These are phyloP conservation scores for Spermophilus dauricus DNA, from an alignment of 2,113 vertebrate species.

Conservation along the genomic window DNA sequence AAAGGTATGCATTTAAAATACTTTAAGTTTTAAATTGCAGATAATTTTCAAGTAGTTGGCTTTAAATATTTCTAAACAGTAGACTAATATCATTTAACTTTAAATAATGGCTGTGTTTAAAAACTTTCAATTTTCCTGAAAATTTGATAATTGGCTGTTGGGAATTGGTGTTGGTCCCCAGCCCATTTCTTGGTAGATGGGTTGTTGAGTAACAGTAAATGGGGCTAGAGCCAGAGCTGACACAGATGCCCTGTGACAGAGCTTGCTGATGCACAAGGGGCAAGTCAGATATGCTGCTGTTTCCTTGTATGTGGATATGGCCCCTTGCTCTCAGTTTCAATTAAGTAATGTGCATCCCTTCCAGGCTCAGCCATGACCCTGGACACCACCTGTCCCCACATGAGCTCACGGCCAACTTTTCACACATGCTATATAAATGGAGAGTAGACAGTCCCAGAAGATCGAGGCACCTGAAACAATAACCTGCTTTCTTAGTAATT, in stretches of 20 bases:
- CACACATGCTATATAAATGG: background rate
- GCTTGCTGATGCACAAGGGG: background rate
- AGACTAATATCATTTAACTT: background rate
- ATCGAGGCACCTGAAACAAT: background rate
- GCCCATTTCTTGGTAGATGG: too few relatives aligned
- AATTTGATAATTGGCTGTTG: background rate
- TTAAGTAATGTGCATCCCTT: background rate
- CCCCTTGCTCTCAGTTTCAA: background rate
- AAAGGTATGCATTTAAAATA: background rate
- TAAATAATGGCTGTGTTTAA: background rate
- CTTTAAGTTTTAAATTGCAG: slow-evolving; percentile 20
- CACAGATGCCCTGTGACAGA: too few relatives aligned
- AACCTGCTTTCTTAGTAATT: background rate
- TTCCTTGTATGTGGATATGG: rapidly evolving
- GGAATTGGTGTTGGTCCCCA: background rate
- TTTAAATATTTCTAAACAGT: slow-evolving; percentile 5
- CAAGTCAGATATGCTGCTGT: rapidly evolving
- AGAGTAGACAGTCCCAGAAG: background rate
- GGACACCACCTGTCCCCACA: background rate
- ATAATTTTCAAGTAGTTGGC: background rate
- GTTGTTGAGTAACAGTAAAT: background rate
- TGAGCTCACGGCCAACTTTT: background rate
- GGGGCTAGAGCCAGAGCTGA: too few relatives aligned
- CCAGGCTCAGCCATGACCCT: background rate
- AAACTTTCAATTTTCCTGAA: background rate